Percentiles rank a stretch among this genome's conserved stretches.
These are phyloP conservation scores for Palythoa heliodiscus DNA, from an alignment of 92 coral and sea anemone species.

Conservation along the genomic window DNA sequence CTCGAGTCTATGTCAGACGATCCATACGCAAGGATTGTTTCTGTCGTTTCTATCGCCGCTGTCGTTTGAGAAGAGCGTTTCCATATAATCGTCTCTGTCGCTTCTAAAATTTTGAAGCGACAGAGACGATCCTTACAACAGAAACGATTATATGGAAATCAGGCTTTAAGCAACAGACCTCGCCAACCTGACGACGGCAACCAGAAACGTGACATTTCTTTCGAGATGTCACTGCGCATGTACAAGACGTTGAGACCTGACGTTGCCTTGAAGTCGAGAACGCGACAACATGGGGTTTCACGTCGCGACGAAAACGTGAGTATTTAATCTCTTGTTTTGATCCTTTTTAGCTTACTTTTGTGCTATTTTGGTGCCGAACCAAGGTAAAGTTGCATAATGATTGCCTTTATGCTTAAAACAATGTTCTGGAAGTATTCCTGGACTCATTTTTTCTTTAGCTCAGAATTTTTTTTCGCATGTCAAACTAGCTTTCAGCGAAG, in stretches of 20 bases:
- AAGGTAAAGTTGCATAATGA: background rate
- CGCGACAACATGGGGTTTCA: slow-evolving; percentile 43
- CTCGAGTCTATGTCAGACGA: too few relatives aligned
- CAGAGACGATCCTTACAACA: too few relatives aligned
- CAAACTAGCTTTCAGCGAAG: slow-evolving; percentile 39
- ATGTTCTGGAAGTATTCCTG: background rate
- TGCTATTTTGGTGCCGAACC: slow-evolving; percentile 19
- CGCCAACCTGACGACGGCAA: too few relatives aligned
- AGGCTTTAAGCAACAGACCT: too few relatives aligned
- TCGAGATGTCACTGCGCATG: slow-evolving; percentile 40
- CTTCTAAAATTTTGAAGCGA: too few relatives aligned
- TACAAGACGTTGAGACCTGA: slow-evolving; percentile 44
- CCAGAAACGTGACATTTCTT: slow-evolving; percentile 26
- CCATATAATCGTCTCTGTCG: too few relatives aligned
- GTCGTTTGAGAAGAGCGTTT: too few relatives aligned
- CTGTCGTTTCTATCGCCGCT: too few relatives aligned
- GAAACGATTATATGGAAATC: too few relatives aligned
- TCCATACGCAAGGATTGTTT: too few relatives aligned
- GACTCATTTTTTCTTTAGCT: background rate
- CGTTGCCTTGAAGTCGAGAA: slow-evolving; percentile 43
- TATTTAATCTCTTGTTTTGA: slow-evolving; percentile 39
- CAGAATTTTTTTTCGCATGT: slow-evolving; percentile 16
- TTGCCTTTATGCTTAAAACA: slow-evolving; percentile 3
- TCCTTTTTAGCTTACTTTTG: slow-evolving; percentile 32
- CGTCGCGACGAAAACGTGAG: slow-evolving; percentile 46